Evolutionary conservation across 2,888 invertebrate species (phyloP), one percentile per base, ranked within the genome.

Genomic region (Drosophila niveifrons): DNA sequence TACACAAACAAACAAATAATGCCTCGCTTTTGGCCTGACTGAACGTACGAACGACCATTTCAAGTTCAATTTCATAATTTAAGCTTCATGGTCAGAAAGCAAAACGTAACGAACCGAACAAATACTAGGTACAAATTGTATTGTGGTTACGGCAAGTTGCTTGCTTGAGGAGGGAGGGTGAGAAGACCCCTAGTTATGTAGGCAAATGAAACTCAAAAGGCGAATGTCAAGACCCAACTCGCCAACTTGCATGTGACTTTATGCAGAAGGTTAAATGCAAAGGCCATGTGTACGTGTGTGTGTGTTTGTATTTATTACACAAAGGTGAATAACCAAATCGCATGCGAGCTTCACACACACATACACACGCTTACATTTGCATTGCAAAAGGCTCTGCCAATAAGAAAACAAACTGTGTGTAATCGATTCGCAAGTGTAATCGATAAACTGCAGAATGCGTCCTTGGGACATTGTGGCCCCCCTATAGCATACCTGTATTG

Each of bases 401-500:
- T 58, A 75, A 63, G 63, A 71, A 64, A 51, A 66, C 28, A 28
- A 57, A 46, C 23, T 55, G 9, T 71, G 67, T 78, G 73, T 52
- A 84, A 80, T 87, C 83, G 76, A 80, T 80, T 58, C 43, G 23
- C 18, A 7, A 65, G 66, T 63, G 53, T 78, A 77, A 78, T 77
- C 77, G 65, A 77, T 77, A 78, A 75, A 39, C 46, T 73, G 59
- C 63, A 73, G 39, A 72, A 56, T 43, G 53, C 71, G 71, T 72
- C 63, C 66, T 73, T 73, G 64, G 28, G 36, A 23, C 23, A 55
- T 73, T 73, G 64, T 18, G 36, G 15, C 23, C 50, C 29, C 43
- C 31, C 67, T 81, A n/a, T n/a, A 36, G 23, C 36, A n/a, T 69
- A 90, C 93, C 93, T 82, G 94, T 94, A 89, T 96, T 96, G 90